Evolutionary conservation across 2,113 vertebrate species (phyloP), one percentile per base, ranked within the genome.

Genomic region (Gavialis gangeticus): DNA sequence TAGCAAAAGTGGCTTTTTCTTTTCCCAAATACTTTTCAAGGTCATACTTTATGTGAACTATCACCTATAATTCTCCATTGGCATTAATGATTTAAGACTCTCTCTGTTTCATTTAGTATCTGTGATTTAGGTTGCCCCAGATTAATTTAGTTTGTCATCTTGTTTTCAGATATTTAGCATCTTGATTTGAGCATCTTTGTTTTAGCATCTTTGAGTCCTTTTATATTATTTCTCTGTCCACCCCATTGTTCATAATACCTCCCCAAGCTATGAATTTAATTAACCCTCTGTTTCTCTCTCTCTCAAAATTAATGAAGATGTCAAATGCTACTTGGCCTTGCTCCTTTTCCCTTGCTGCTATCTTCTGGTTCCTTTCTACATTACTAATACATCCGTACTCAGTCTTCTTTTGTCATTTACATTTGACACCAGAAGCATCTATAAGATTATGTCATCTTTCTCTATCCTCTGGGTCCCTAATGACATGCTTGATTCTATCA

Each of bases 281-380:
- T 92, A 95, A 94, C 62, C 76, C 84, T 86, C 66, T 87, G 75
- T 24, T 90, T 93, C 91, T 64, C 92, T 92, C 92, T 96, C 95
- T 91, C 81, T 95, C 62, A 90, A 93, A 81, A 96, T 96, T 93
- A 95, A 66, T 83, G 94, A 95, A 93, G 83, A 79, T 91, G 92
- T 92, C 88, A 95, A 77, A 93, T 89, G 92, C 94, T 95, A 85
- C 66, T 77, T 37, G 25, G 34, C 46, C 92, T 96, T 78, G 94
- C 18, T 87, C 19, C 24, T 90, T 78, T 92, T 93, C 64, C 22
- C 78, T 76, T 9, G 62, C 59, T 93, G 73, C 71, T 58, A 24
- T 28, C 13, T 81, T 88, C 82, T 63, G 18, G 63, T 46, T 86
- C 28, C 66, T 79, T 83, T 87, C 79, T 59, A 58, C 81, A 64